phyloP scores from a whole-genome alignment of 2,797 vertebrate genomes.

The Salmo trutta region DNA sequence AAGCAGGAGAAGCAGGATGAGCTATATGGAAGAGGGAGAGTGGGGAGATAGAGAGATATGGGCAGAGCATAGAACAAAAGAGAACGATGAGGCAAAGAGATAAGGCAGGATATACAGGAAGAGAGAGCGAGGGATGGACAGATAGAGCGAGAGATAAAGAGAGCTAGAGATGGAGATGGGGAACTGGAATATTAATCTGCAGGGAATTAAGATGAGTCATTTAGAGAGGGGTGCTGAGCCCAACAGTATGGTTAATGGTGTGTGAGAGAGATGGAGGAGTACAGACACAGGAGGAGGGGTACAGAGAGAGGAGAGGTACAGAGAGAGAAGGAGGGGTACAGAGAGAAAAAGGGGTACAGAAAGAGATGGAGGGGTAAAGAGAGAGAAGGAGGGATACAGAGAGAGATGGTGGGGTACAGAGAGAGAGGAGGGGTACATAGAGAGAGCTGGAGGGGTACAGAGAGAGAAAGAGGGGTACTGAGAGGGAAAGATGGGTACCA shows the following conservation, averaged over 20 bases:
- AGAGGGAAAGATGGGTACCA: no score
- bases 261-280: neutral
- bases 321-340: no score
- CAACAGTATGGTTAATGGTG: slow-evolving; percentile 27
- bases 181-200: slow-evolving; percentile 55
- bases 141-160: slow-evolving; percentile 21
- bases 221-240: neutral
- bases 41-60: slow-evolving; percentile 26
- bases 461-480: no score
- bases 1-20: no score
- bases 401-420: no score
- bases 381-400: no score
- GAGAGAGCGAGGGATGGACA: slow-evolving; percentile 44
- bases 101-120: slow-evolving; percentile 57
- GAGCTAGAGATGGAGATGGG: slow-evolving; percentile 21
- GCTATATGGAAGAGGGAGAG: no score
- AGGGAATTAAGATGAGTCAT: slow-evolving; percentile 3
- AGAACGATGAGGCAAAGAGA: slow-evolving; percentile 57
- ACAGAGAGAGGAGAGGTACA: neutral
- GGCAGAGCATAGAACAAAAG: slow-evolving; percentile 64
- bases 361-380: no score
- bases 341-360: no score
- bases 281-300: neutral
- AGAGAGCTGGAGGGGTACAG: no score
- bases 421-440: no score